These are phyloP conservation scores for Gymnobelideus leadbeateri DNA, from an alignment of 2,113 vertebrate genomes.

Conservation along the genomic window DNA sequence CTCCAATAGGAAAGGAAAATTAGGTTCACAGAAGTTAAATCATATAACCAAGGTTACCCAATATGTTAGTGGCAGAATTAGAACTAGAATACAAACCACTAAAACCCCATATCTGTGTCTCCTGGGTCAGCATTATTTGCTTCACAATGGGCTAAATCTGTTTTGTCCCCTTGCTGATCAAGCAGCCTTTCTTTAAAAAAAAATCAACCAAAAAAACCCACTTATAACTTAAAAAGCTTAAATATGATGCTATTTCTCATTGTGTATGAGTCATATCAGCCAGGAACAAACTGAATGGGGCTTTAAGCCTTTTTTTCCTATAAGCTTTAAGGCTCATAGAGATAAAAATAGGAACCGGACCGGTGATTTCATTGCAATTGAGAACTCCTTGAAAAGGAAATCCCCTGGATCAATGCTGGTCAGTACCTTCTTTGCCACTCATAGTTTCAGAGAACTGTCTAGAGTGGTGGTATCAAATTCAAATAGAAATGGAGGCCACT, in stretches of 20 bases:
- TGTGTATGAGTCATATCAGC: not conserved
- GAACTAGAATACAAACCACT: not conserved
- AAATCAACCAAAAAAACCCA: not conserved
- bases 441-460: not conserved
- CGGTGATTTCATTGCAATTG: not conserved
- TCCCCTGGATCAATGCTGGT: not conserved
- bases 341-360: not conserved
- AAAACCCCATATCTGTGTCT: not conserved
- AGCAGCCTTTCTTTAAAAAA: not conserved
- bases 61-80: not conserved
- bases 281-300: not conserved
- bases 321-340: not conserved
- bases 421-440: not conserved
- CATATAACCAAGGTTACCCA: not conserved
- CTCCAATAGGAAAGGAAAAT: not conserved
- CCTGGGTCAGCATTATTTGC: not conserved
- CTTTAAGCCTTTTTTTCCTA: not conserved
- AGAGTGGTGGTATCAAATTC: not conserved
- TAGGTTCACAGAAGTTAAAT: not conserved
- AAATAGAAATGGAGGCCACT: not conserved
- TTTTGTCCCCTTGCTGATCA: not conserved
- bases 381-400: not conserved
- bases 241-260: not conserved
- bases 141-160: not conserved
- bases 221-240: not conserved